These are phyloP conservation scores for Pseudochirops corinnae DNA, from an alignment of 2,797 vertebrate species.

Conservation along the genomic window DNA sequence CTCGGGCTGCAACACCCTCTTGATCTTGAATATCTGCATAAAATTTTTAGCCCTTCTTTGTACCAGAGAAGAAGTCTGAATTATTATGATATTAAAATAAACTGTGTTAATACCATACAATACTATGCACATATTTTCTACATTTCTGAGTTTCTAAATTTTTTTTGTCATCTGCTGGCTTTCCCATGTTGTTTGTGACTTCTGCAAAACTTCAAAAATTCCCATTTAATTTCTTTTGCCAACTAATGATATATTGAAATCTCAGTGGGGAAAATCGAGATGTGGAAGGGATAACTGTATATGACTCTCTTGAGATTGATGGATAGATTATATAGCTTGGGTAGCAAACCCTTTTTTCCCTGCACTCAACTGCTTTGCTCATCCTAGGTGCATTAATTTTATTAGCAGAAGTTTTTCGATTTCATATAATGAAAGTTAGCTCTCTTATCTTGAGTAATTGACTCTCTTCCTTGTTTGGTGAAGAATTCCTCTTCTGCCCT, in stretches of 20 bases:
- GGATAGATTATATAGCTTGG: background rate
- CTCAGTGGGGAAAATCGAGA: background rate
- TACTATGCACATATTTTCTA: background rate
- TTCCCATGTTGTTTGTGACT: background rate
- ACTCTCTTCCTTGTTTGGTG: background rate
- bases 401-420: background rate
- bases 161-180: background rate
- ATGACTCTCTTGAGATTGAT: background rate
- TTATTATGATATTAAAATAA: background rate
- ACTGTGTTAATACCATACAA: background rate
- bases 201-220: background rate
- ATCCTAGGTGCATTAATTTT: background rate
- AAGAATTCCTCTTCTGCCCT: background rate
- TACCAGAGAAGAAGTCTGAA: background rate
- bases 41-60: background rate
- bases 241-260: background rate
- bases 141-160: background rate
- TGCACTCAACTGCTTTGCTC: background rate
- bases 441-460: background rate
- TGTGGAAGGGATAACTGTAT: background rate
- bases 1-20: background rate
- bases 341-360: background rate
- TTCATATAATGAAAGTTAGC: background rate
- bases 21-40: background rate
- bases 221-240: too few species aligned